Conservation (phyloP, 2,113 vertebrate genomes). For the Sturnira hondurensis region DNA sequence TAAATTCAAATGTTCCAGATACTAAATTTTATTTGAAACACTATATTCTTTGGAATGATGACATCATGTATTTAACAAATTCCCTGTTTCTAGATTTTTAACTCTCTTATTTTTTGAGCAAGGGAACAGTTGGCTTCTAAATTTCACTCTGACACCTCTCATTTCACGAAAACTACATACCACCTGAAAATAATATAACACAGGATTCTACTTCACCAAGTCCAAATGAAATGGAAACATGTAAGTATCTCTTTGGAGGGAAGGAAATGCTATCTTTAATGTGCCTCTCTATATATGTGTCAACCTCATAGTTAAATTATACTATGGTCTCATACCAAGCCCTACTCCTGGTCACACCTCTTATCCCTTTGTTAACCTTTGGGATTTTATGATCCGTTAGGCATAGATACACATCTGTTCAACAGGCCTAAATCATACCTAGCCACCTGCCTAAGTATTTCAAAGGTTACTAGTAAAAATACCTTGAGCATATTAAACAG, state of each 20-base stretch:
- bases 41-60: background rate
- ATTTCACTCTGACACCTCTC: background rate
- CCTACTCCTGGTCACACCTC: slow-evolving; percentile 48
- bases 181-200: slow-evolving; percentile 60
- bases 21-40: slow-evolving; percentile 33
- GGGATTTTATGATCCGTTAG: slow-evolving; percentile 77
- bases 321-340: background rate
- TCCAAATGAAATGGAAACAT: slow-evolving; percentile 33
- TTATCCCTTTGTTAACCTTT: slow-evolving; percentile 80
- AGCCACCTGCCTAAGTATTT: slow-evolving; percentile 71
- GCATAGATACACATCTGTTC: slow-evolving; percentile 72
- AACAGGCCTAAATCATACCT: slow-evolving; percentile 64
- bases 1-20: background rate
- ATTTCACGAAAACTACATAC: background rate
- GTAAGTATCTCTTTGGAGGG: slow-evolving; percentile 45
- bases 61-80: background rate
- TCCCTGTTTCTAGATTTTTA: background rate
- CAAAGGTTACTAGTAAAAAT: slow-evolving; percentile 61
- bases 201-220: background rate
- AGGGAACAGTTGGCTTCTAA: background rate
- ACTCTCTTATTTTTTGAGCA: background rate
- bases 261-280: slow-evolving; percentile 65
- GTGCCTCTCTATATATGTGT: slow-evolving; percentile 56
- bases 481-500: background rate
- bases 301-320: slow-evolving; percentile 63